phyloP scores from a whole-genome alignment of 2,797 vertebrate genomes.

The Gymnoscopelus microlampas region DNA sequence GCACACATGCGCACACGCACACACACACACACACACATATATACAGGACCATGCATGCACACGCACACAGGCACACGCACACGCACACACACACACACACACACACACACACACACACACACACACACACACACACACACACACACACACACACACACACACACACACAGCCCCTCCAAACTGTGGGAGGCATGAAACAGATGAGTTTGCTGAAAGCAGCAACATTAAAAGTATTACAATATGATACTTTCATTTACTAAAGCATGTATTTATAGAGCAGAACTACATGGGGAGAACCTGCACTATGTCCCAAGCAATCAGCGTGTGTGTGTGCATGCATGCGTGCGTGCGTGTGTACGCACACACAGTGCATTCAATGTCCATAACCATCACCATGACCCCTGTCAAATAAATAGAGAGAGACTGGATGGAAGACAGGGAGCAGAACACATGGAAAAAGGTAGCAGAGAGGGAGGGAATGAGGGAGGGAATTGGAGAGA shows the following conservation, averaged over 20 bases:
- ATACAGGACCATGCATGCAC: no score
- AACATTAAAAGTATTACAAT: slow-evolving; percentile 57
- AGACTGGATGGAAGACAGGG: slow-evolving; percentile 69
- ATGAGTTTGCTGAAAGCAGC: slow-evolving; percentile 40
- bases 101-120: slow-evolving; percentile 25
- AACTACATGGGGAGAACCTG: slow-evolving; percentile 59
- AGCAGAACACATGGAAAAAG: slow-evolving; percentile 66
- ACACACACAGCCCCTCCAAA: slow-evolving; percentile 45
- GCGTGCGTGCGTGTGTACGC: slow-evolving; percentile 21
- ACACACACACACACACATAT: background rate
- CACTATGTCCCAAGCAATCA: slow-evolving; percentile 58
- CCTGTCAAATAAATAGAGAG: slow-evolving; percentile 73
- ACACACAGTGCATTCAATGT: slow-evolving; percentile 67
- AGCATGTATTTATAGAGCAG: slow-evolving; percentile 42
- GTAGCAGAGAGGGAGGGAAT: slow-evolving; percentile 46
- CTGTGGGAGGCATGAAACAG: slow-evolving; percentile 61
- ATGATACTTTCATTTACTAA: slow-evolving; percentile 56
- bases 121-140: background rate
- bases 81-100: no score
- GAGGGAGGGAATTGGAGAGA: background rate
- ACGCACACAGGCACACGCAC: no score
- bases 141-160: slow-evolving; percentile 2
- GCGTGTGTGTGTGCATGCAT: slow-evolving; percentile 32
- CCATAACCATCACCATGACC: slow-evolving; percentile 66
- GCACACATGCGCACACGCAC: no score